Evolutionary conservation across 2,888 invertebrate species (phyloP).

Genomic region (Drosophila pegasa): DNA sequence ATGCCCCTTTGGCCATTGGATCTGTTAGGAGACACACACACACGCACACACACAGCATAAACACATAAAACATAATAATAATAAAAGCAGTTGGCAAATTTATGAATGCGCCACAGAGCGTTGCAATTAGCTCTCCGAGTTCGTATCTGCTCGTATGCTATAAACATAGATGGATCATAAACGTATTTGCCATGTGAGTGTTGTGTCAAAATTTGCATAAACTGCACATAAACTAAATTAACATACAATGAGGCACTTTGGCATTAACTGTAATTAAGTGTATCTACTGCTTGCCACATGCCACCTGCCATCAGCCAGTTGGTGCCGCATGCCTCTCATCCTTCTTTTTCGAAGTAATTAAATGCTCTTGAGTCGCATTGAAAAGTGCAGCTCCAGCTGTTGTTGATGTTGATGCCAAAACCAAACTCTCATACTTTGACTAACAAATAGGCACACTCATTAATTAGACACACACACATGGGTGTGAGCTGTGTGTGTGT

Average conservation of each 20-base stretch:
- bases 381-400: conserved; percentile 39
- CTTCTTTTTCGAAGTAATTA: conserved; percentile 45
- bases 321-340: not conserved
- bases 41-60: too few species aligned
- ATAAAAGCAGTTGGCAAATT: conserved; percentile 24
- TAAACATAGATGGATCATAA: conserved; percentile 1
- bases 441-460: conserved; percentile 40
- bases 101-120: conserved; percentile 29
- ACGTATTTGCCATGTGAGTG: conserved; percentile 18
- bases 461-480: conserved; percentile 40
- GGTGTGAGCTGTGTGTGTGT: not conserved
- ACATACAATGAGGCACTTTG: conserved; percentile 64
- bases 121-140: conserved; percentile 48
- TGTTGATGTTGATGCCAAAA: conserved; percentile 20
- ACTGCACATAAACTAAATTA: conserved; percentile 59
- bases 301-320: not conserved
- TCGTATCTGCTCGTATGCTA: conserved; percentile 23
- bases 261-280: conserved; percentile 64
- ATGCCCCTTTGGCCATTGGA: conserved; percentile 20
- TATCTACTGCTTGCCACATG: conserved; percentile 25
- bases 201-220: conserved; percentile 64
- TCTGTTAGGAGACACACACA: not conserved
- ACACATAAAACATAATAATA: conserved; percentile 34
- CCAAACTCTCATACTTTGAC: conserved; percentile 29
- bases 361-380: conserved; percentile 46